These are phyloP conservation scores for Choreutis nemorana DNA, from an alignment of 2,888 invertebrate species.

Conservation along the genomic window DNA sequence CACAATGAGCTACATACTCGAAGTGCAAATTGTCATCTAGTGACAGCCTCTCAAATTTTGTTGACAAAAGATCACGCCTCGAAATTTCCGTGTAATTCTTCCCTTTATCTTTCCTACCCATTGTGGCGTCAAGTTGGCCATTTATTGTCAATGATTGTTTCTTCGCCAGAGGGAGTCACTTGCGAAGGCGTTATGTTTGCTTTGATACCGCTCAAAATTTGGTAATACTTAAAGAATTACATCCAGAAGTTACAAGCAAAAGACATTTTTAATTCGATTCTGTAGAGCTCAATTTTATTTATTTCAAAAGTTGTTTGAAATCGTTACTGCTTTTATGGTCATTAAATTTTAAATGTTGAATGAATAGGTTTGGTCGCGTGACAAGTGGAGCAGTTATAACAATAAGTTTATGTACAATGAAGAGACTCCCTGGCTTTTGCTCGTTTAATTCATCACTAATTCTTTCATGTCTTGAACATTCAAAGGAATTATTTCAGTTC, in stretches of 20 bases:
- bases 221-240: constrained; percentile 12
- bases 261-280: constrained; percentile 2
- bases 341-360: constrained; percentile 44
- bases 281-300: too few relatives aligned
- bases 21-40: constrained; percentile 60
- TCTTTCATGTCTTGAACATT: too few relatives aligned
- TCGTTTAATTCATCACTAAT: too few relatives aligned
- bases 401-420: constrained; percentile 19
- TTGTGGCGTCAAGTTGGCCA: constrained; percentile 54
- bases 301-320: too few relatives aligned
- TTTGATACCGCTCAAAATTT: constrained; percentile 32
- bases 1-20: constrained; percentile 41
- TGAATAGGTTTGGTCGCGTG: constrained; percentile 50
- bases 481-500: too few relatives aligned
- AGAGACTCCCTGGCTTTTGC: constrained; percentile 12
- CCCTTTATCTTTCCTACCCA: constrained; percentile 47
- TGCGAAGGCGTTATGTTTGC: constrained; percentile 54
- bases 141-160: constrained; percentile 57
- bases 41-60: constrained; percentile 22
- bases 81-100: constrained; percentile 60
- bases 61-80: constrained; percentile 50
- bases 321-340: too few relatives aligned
- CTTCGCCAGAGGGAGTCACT: constrained; percentile 33
- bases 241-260: not conserved
- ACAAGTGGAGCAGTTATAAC: constrained; percentile 40